These are phyloP conservation scores for Taxidea taxus DNA, from an alignment of 2,113 vertebrate species.

Conservation along the genomic window DNA sequence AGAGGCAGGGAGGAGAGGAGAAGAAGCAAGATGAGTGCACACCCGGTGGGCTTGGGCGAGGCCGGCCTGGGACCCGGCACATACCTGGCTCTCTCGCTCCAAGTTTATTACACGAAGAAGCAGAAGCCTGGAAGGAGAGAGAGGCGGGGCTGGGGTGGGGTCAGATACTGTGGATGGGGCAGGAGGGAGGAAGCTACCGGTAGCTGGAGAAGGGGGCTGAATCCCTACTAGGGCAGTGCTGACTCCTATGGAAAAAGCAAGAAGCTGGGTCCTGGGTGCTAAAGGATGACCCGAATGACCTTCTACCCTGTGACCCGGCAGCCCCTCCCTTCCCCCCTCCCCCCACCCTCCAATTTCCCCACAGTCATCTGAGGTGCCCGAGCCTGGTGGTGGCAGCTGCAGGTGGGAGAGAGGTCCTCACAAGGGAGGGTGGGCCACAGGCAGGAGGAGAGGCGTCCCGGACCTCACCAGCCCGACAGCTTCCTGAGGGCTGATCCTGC, in stretches of 20 bases:
- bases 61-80: rapidly evolving
- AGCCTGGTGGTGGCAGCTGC: background rate
- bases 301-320: background rate
- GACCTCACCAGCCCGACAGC: background rate
- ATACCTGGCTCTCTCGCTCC: background rate
- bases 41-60: rapidly evolving
- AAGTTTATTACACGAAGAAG: background rate
- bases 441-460: background rate
- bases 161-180: background rate
- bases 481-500: background rate
- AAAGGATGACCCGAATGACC: rapidly evolving
- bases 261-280: background rate
- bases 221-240: background rate
- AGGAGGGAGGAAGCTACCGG: background rate
- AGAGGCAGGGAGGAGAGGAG: background rate
- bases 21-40: background rate
- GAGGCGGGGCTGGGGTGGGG: background rate
- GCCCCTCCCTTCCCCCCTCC: background rate
- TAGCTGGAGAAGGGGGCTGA: background rate
- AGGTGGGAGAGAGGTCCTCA: background rate
- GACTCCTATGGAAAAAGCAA: background rate
- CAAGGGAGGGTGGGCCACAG: background rate
- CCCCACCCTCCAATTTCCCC: background rate
- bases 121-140: background rate
- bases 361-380: background rate